Percentiles rank a stretch among this genome's conserved stretches.
Conservation (phyloP, 2,888 invertebrate species). For the Microctonus aethiopoides region DNA sequence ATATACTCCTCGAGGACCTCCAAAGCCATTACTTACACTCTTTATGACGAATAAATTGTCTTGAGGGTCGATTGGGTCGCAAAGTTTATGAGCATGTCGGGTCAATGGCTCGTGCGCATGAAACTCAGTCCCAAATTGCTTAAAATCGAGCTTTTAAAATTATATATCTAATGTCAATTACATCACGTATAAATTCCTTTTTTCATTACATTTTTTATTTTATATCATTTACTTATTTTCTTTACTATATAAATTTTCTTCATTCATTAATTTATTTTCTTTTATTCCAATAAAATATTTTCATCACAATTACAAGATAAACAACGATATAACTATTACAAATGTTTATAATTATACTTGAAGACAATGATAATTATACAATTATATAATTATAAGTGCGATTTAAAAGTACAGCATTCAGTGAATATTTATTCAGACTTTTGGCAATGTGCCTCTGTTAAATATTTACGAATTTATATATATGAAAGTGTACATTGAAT, state of each 20-base stretch:
- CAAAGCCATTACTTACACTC: slow-evolving; percentile 46
- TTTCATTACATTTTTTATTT: neutral
- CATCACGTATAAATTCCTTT: neutral
- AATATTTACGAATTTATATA: no score
- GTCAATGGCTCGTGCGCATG: slow-evolving; percentile 27
- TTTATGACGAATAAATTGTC: slow-evolving; percentile 53
- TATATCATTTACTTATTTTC: neutral
- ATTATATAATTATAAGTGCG: neutral
- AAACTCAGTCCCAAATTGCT: slow-evolving; percentile 11
- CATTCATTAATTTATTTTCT: neutral
- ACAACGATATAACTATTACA: neutral
- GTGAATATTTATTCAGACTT: slow-evolving; percentile 26
- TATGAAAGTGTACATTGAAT: slow-evolving; percentile 6
- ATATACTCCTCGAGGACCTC: slow-evolving; percentile 13
- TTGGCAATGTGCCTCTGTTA: slow-evolving; percentile 17
- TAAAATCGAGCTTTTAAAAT: slow-evolving; percentile 21
- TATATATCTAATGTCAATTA: neutral
- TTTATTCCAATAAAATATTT: neutral
- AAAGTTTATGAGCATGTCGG: slow-evolving; percentile 31
- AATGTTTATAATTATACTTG: neutral
- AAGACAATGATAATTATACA: neutral
- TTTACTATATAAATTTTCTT: neutral
- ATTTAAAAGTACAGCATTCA: neutral
- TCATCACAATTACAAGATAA: neutral
- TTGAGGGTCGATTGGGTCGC: slow-evolving; percentile 26